Conservation (phyloP, 2,113 vertebrate genomes). For the Neogale vison region DNA sequence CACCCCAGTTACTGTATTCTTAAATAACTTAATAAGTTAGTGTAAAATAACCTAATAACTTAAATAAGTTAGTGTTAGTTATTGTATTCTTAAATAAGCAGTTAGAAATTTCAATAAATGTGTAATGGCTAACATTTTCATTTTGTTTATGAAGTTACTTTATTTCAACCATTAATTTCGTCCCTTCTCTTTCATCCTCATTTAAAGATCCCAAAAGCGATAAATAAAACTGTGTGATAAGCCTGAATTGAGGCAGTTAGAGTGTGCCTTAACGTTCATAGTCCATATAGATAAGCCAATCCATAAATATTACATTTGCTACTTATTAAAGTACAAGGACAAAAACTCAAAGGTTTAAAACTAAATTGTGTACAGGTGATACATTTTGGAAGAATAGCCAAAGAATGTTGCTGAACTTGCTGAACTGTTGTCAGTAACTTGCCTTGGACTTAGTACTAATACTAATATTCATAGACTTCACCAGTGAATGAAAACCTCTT, state of each 20-base stretch:
- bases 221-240: background rate
- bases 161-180: background rate
- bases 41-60: too few relatives aligned
- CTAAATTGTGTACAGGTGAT: background rate
- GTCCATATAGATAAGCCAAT: background rate
- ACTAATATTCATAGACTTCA: background rate
- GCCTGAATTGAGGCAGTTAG: background rate
- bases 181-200: background rate
- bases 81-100: background rate
- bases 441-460: constrained; percentile 36
- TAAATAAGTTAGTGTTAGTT: background rate
- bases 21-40: too few relatives aligned
- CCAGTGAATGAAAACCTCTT: background rate
- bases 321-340: constrained; percentile 20
- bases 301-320: constrained; percentile 23
- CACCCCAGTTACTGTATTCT: too few relatives aligned
- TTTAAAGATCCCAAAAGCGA: background rate
- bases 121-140: background rate
- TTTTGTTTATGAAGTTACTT: background rate
- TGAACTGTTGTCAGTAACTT: constrained; percentile 34
- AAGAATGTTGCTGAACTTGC: background rate
- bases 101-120: background rate
- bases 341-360: constrained; percentile 12
- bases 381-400: constrained; percentile 31
- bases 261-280: background rate